phyloP scores from a whole-genome alignment of 2,113 vertebrate genomes.

The Notiomystis cincta region DNA sequence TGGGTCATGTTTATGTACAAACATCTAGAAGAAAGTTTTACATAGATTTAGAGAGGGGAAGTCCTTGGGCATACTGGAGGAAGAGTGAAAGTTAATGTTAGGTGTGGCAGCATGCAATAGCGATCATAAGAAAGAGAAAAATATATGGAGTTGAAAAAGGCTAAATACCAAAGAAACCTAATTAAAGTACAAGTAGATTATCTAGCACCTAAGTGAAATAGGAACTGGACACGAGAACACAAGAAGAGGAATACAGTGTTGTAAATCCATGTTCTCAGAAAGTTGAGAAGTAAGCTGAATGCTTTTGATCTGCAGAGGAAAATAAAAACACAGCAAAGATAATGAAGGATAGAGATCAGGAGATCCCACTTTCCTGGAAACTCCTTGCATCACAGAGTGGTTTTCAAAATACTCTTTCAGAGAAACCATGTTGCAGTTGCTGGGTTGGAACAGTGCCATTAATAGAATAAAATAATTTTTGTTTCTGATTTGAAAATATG shows the following conservation, averaged over 20 bases:
- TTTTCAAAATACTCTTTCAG: not conserved
- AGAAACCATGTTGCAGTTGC: not conserved
- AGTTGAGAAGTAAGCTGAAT: not conserved
- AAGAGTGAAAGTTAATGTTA: conserved; percentile 11
- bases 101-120: not conserved
- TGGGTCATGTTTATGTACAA: not conserved
- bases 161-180: not conserved
- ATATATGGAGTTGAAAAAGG: not conserved
- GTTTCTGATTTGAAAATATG: not conserved
- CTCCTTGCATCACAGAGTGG: not conserved
- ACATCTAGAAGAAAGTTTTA: conserved; percentile 12
- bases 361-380: not conserved
- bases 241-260: not conserved
- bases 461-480: not conserved
- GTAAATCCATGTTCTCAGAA: not conserved
- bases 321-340: not conserved
- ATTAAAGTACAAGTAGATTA: not conserved
- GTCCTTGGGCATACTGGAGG: not conserved
- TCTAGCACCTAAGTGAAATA: not conserved
- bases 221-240: not conserved
- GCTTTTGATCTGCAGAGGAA: not conserved
- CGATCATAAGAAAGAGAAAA: not conserved
- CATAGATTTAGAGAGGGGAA: conserved; percentile 2
- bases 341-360: not conserved
- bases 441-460: not conserved